Evolutionary conservation across 2,888 invertebrate species (phyloP), one percentile per base, ranked within the genome.

Genomic region (Apamea monoglypha): DNA sequence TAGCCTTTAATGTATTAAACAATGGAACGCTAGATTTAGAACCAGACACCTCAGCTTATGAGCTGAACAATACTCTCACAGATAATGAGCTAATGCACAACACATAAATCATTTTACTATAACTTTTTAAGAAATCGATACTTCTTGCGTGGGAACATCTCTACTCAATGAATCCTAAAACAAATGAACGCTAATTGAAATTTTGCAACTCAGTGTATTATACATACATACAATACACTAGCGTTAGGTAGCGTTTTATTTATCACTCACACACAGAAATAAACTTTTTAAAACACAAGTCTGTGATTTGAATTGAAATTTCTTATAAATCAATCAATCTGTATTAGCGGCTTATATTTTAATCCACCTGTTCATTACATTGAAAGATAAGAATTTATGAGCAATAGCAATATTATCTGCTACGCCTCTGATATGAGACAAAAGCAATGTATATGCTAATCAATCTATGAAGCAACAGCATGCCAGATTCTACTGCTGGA

Each of bases 271-370:
- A 84, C 64, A 4, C 25, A 64, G 18, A 64, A 56, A 68, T 0
- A 29, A 61, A 29, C 16, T 56, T 44, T 73, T 59, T 59, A 59
- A 67, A 71, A 63, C 36, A 44, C 59, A 50, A 73, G 56, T 78
- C 69, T 44, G 25, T 56, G 21, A 59, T 77, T 88, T 77, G 29
- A 78, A 73, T n/a, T n/a, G n/a, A n/a, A n/a, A n/a, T 82, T 78
- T 69, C 36, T 81, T 76, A 80, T 76, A 81, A 71, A 74, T 76
- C 79, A 80, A 88, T 86, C 81, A 89, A 88, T 86, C 79, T 76
- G 53, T 64, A 76, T 87, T 88, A 87, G 78, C 44, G 16, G 68
- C 50, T 85, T 72, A 86, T 76, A 67, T 86, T 66, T 74, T 86
- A 70, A 80, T 61, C 69, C 36, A 80, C 71, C 72, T 80, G 75